Base-by-base conservation (phyloP, 1,140 invertebrate species). In the Drosophila murphyi region DNA sequence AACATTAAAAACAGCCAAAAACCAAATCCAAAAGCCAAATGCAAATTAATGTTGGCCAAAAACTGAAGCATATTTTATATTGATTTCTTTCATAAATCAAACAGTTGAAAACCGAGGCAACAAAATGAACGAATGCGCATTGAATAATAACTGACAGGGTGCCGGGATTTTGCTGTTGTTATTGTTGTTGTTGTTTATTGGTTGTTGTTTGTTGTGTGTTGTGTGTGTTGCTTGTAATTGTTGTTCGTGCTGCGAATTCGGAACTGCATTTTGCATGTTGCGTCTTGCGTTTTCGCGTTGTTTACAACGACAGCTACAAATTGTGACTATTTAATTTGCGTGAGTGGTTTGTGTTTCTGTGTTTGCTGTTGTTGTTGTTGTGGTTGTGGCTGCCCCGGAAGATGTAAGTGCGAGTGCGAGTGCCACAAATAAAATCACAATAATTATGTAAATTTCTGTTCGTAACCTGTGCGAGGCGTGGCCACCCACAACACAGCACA, bases 401-500 rank as follows among this genome's bases (percentile, higher is more conserved):
- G 57, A 62, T 57, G 57, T 57, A 41, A 74, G 37, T 51, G 61
- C 32, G n/a, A 41, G 39, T 41, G 39, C 39, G 10, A n/a, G 39
- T 60, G 72, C 54, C 55, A 7, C 31, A 77, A 85, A 85, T 85
- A 80, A 73, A 83, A 85, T 83, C 69, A 77, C 81, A 83, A 82
- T 82, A 82, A 82, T 83, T 82, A 83, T 83, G 80, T 83, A 83
- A 82, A 82, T 76, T 79, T 64, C 20, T 43, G 8, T 45, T 31
- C 20, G n/a, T 35, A 54, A 37, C 20, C 32, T 56, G 47, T 45
- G 20, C 48, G 68, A 62, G 76, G 70, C 69, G 70, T 78, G 65
- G 61, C 65, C 56, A 85, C 81, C 81, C 81, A 71, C 81, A 69
- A 85, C 20, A 20, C 20, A 20, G 20, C 20, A 20, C 20, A 20